Percentiles rank a stretch among this genome's conserved stretches.
Evolutionary conservation across 2,888 invertebrate species (phyloP).

Genomic region (Hylaea fasciaria): DNA sequence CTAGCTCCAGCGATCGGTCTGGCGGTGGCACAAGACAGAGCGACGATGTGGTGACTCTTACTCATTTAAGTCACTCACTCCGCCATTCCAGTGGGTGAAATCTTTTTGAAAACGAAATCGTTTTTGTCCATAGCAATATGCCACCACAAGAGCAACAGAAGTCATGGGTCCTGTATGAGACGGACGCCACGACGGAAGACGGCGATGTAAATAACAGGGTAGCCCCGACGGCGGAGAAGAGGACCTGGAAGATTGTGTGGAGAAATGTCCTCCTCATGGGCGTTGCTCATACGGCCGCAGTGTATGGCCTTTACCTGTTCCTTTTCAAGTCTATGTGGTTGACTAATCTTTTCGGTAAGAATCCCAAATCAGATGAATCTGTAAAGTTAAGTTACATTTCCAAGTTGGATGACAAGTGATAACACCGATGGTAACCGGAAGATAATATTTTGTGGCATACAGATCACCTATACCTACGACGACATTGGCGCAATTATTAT

Average conservation of each 20-base stretch:
- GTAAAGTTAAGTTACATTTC: too few relatives aligned
- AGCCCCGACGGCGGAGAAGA: conserved; percentile 80
- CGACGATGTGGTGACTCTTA: too few relatives aligned
- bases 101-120: not conserved
- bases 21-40: too few relatives aligned
- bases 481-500: too few relatives aligned
- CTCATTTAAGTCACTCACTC: too few relatives aligned
- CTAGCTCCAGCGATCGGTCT: too few relatives aligned
- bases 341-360: conserved; percentile 89
- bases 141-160: conserved; percentile 72
- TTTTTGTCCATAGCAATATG: conserved; percentile 54
- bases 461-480: too few relatives aligned
- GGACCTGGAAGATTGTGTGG: conserved; percentile 89
- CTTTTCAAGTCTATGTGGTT: conserved; percentile 89
- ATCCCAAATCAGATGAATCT: not conserved
- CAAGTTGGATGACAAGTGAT: too few relatives aligned
- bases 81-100: not conserved
- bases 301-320: conserved; percentile 90
- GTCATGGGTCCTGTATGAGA: conserved; percentile 75
- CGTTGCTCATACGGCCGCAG: conserved; percentile 88
- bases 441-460: too few relatives aligned
- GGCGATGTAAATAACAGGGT: conserved; percentile 51
- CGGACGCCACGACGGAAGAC: conserved; percentile 65
- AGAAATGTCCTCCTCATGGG: conserved; percentile 90
- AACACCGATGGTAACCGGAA: too few relatives aligned